Conservation (phyloP, 2,797 vertebrate species). For the Agapornis canus region DNA sequence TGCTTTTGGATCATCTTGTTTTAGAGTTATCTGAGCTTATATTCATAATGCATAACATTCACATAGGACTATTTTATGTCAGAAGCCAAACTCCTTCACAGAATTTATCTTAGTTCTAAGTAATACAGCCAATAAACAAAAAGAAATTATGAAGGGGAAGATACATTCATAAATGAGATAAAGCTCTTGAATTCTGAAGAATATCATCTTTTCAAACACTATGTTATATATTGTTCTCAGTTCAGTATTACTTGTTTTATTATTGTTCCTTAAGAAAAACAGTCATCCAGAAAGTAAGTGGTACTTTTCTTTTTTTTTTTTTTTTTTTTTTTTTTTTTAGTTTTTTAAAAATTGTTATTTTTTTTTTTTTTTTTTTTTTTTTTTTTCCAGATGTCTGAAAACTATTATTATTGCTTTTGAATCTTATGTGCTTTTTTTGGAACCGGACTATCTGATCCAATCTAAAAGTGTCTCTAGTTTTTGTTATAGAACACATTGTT, state of each 20-base stretch:
- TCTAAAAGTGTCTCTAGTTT: neutral
- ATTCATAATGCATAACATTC: constrained; percentile 11
- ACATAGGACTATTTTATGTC: neutral
- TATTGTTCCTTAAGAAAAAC: neutral
- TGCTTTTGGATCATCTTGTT: neutral
- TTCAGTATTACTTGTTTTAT: neutral
- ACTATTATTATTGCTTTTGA: neutral
- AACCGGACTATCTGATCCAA: neutral
- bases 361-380: no score
- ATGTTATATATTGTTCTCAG: neutral
- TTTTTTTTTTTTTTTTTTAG: no score
- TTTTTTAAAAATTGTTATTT: no score
- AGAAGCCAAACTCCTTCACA: neutral
- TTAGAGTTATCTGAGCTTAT: constrained; percentile 4
- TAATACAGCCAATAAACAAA: neutral
- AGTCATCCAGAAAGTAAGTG: neutral
- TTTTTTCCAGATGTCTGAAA: neutral
- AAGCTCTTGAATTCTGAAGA: neutral
- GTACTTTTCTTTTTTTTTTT: no score
- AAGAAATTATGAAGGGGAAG: neutral
- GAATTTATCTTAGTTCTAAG: neutral
- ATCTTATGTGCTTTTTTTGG: neutral
- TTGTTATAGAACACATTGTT: neutral
- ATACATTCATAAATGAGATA: neutral
- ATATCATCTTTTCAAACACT: neutral